A percentile compares a stretch with the other conserved stretches of the same genome.
Evolutionary conservation across 2,888 invertebrate species (phyloP).

Genomic region (Phalera bucephala): DNA sequence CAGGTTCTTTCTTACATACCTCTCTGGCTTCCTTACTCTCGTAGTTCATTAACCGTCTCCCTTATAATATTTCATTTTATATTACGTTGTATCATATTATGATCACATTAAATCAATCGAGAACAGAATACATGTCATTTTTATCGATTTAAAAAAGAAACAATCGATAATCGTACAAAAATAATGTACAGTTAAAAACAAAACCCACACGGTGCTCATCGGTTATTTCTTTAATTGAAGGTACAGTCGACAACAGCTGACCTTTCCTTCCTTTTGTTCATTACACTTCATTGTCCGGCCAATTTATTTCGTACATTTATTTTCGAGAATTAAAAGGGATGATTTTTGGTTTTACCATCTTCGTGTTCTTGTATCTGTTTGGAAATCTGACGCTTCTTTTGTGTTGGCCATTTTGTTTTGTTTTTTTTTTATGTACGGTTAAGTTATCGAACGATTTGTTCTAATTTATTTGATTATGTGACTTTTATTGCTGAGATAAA

Average conservation of each 20-base stretch:
- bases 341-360: constrained; percentile 41
- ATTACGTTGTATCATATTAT: too few relatives aligned
- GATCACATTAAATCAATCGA: too few relatives aligned
- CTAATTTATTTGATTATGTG: neutral
- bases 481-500: neutral
- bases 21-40: too few relatives aligned
- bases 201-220: constrained; percentile 20
- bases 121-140: neutral
- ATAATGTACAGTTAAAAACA: constrained; percentile 7
- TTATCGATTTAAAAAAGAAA: neutral
- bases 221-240: constrained; percentile 44
- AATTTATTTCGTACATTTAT: constrained; percentile 46
- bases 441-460: neutral
- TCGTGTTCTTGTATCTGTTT: constrained; percentile 34
- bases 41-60: too few relatives aligned
- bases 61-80: too few relatives aligned
- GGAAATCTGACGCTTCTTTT: constrained; percentile 32
- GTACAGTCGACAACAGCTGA: constrained; percentile 23
- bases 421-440: too few relatives aligned
- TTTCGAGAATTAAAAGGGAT: constrained; percentile 44
- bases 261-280: constrained; percentile 51
- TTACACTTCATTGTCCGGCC: constrained; percentile 54
- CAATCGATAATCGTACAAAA: constrained; percentile 2
- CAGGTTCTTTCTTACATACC: too few relatives aligned
- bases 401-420: constrained; percentile 18